These are phyloP conservation scores for Nephila pilipes DNA, from an alignment of 1,140 invertebrate genomes.

Conservation along the genomic window DNA sequence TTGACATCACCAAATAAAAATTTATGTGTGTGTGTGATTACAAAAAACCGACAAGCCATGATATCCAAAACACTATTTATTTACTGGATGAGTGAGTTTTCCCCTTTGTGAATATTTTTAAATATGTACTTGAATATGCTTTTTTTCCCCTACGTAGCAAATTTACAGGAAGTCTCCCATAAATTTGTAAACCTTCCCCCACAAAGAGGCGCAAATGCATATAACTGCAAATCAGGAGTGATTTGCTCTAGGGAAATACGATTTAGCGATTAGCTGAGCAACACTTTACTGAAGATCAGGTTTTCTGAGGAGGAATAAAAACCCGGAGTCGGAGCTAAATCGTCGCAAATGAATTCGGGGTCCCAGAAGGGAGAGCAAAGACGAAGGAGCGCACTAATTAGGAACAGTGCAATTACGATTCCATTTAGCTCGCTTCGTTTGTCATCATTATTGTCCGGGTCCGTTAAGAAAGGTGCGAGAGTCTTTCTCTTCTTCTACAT, in stretches of 20 bases:
- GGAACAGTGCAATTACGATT: conserved; percentile 72
- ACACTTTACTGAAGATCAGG: conserved; percentile 59
- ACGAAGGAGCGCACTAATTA: conserved; percentile 70
- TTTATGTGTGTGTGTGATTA: too few relatives aligned
- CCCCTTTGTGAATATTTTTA: too few relatives aligned
- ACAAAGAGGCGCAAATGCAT: conserved; percentile 55
- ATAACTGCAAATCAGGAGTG: conserved; percentile 75
- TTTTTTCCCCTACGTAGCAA: background rate
- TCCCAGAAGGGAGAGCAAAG: conserved; percentile 53
- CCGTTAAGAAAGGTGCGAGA: conserved; percentile 16
- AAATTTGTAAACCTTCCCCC: conserved; percentile 73
- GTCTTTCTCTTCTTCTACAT: conserved; percentile 35
- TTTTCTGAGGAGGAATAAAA: conserved; percentile 62
- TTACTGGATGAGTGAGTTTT: too few relatives aligned
- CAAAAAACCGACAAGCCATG: too few relatives aligned
- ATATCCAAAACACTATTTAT: too few relatives aligned
- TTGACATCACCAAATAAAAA: too few relatives aligned
- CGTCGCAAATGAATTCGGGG: conserved; percentile 76
- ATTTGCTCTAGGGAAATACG: conserved; percentile 74
- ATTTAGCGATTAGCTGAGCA: conserved; percentile 74
- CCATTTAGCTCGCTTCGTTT: conserved; percentile 74
- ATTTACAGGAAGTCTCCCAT: background rate
- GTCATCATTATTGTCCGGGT: conserved; percentile 73
- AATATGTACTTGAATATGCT: too few relatives aligned
- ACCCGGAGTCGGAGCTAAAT: conserved; percentile 69